These are phyloP conservation scores for Tympanoctomys barrerae DNA, from an alignment of 2,797 vertebrate species.

Conservation along the genomic window DNA sequence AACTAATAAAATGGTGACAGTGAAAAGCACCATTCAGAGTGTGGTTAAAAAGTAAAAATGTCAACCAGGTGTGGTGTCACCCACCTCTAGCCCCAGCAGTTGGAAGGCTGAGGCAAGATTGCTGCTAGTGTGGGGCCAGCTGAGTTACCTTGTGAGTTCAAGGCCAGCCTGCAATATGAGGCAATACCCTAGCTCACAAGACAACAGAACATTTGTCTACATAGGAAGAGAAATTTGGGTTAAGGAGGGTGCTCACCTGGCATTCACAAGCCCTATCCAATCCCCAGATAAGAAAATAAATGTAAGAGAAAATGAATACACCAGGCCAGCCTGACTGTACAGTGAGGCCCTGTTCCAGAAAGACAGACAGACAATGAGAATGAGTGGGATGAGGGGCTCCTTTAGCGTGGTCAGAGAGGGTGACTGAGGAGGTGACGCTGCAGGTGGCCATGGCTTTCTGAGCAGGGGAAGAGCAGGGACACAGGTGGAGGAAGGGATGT, in stretches of 20 bases:
- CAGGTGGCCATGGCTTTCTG: background rate
- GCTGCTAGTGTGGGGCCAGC: background rate
- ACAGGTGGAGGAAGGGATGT: background rate
- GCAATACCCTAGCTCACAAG: background rate
- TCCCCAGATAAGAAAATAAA: background rate
- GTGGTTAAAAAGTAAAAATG: background rate
- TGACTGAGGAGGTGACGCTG: background rate
- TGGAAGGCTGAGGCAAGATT: background rate
- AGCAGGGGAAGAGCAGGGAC: background rate
- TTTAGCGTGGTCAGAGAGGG: background rate
- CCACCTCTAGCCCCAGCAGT: background rate
- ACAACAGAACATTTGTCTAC: background rate
- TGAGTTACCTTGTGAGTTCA: background rate
- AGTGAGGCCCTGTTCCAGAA: no score
- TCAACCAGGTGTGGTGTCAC: background rate
- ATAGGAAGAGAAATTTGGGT: background rate
- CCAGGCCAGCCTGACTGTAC: no score
- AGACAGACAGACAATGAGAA: no score
- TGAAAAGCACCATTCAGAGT: background rate
- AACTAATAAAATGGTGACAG: background rate
- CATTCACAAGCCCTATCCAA: background rate
- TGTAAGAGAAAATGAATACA: background rate
- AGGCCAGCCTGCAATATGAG: background rate
- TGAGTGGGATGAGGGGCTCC: background rate
- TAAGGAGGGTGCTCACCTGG: no score